Conservation (phyloP, 2,113 vertebrate species). For the Syngnathus floridae region DNA sequence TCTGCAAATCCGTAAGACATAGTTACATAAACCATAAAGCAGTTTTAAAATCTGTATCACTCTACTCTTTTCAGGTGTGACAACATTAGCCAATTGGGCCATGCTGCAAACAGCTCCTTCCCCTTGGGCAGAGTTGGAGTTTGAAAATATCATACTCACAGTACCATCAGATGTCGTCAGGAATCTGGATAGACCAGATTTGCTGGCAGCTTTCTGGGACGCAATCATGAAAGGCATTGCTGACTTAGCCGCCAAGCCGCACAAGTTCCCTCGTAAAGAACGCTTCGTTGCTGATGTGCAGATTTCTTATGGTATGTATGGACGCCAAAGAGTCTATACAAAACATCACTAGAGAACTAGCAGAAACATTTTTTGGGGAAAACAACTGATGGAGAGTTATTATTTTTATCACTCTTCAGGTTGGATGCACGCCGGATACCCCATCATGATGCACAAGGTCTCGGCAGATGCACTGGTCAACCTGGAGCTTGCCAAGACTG, state of each 20-base stretch:
- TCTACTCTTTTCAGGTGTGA: slow-evolving; percentile 49
- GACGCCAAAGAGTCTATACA: too few species aligned
- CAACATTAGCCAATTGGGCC: slow-evolving; percentile 60
- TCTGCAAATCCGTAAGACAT: background rate
- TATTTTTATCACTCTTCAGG: slow-evolving; percentile 44
- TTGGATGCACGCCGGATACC: slow-evolving; percentile 78
- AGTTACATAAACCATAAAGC: background rate
- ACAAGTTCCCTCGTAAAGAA: slow-evolving; percentile 74
- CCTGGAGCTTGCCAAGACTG: background rate
- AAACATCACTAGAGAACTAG: too few species aligned
- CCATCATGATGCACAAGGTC: slow-evolving; percentile 52
- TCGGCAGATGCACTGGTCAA: slow-evolving; percentile 30
- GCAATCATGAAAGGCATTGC: slow-evolving; percentile 71
- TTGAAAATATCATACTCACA: slow-evolving; percentile 75
- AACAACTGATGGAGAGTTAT: background rate
- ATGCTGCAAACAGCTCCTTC: slow-evolving; percentile 56
- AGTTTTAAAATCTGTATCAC: background rate
- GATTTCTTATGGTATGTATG: slow-evolving; percentile 66
- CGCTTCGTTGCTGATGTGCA: slow-evolving; percentile 78
- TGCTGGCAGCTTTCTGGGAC: slow-evolving; percentile 68
- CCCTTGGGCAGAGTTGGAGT: slow-evolving; percentile 79
- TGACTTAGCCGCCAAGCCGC: slow-evolving; percentile 66
- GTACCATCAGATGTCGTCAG: slow-evolving; percentile 61
- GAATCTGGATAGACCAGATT: slow-evolving; percentile 63
- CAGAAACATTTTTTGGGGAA: background rate